Base-by-base conservation (phyloP, 2,113 vertebrate species). In the Hystrix brachyura region DNA sequence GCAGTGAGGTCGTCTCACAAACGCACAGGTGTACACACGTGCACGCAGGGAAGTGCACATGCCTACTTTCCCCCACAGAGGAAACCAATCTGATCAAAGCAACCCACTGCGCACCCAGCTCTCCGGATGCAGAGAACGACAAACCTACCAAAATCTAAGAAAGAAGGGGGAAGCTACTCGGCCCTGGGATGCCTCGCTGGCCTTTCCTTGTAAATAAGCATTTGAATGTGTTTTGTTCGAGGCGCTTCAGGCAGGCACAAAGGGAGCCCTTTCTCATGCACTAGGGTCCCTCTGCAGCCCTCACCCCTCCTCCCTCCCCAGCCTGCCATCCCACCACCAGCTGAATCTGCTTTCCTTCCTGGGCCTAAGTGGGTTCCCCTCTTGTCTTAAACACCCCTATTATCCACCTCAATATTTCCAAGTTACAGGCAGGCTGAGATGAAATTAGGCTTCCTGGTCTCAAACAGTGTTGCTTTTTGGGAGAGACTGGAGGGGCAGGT, bases 151-250 rank as follows among this genome's bases (percentile, higher is more conserved):
- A 79, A 76, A 43, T 13, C n/a, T 2, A 48, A 93, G 34, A 15
- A 76, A 72, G 69, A 13, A 38, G 71, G 60, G 65, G 46, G 48
- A 51, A 79, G 51, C 64, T 2, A n/a, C 67, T 25, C 60, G 2
- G 71, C 78, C 55, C 38, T 4, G 78, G 11, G 25, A 43, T 34
- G 48, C 64, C 57, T n/a, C 0, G 2, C 82, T 82, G 2, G 79
- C 23, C 7, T 79, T 72, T 76, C 51, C 81, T 65, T 88, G 55
- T 85, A 89, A 95, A 95, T 96, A 97, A 95, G 94, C 96, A 96
- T 95, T 64, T 97, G 97, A 97, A 97, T 97, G 80, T 83, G 93
- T 97, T 97, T 97, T 96, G 97, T 97, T 90, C 95, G 38, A 57
- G 62, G 71, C 88, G 32, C 90, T 78, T n/a, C 4, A 87, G 76